phyloP scores from a whole-genome alignment of 2,888 invertebrate species.

The Phragmatobia fuliginosa region DNA sequence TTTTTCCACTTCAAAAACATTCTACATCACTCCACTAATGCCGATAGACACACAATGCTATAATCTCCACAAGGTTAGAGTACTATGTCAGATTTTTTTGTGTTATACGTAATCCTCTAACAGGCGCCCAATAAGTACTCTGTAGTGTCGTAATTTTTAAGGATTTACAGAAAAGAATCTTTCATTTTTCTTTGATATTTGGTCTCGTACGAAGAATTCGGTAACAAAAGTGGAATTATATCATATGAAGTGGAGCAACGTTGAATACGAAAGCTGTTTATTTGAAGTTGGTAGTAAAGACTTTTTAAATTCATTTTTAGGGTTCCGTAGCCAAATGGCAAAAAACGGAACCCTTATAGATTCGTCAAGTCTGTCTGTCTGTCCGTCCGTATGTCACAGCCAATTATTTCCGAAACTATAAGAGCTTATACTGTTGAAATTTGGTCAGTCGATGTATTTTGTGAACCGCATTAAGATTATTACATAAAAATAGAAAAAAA shows the following conservation, averaged over 20 bases:
- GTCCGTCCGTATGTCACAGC: too few relatives aligned
- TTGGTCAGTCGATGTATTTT: too few relatives aligned
- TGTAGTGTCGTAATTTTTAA: background rate
- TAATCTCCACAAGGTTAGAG: background rate
- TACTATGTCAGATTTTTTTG: background rate
- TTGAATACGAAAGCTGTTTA: constrained; percentile 5
- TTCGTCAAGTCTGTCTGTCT: too few relatives aligned
- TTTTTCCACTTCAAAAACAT: background rate
- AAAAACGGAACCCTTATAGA: too few relatives aligned
- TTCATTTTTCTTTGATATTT: constrained; percentile 8
- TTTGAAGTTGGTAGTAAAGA: background rate
- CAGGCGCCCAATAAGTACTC: background rate
- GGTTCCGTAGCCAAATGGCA: too few relatives aligned
- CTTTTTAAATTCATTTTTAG: constrained; percentile 7
- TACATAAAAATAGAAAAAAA: too few relatives aligned
- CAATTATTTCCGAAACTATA: too few relatives aligned
- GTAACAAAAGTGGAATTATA: constrained; percentile 6
- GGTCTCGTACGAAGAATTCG: background rate
- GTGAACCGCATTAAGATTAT: too few relatives aligned
- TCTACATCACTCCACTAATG: background rate
- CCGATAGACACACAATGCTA: too few relatives aligned
- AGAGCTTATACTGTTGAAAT: too few relatives aligned
- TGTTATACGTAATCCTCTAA: constrained; percentile 1
- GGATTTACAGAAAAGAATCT: background rate
- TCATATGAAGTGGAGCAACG: background rate